Evolutionary conservation across 1,140 invertebrate genomes (phyloP), one percentile per base, ranked within the genome.

Genomic region (Diorhabda carinulata): DNA sequence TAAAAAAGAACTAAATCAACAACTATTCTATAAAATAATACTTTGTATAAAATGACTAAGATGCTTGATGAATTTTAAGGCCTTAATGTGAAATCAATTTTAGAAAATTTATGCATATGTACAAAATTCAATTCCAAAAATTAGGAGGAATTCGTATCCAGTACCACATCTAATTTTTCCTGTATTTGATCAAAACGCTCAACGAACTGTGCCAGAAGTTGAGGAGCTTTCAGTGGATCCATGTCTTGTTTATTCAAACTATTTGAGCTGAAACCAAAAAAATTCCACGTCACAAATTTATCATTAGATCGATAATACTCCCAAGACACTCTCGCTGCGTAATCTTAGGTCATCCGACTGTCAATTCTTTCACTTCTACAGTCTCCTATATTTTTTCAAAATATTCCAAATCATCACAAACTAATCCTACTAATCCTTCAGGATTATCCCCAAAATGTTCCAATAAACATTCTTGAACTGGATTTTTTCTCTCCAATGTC

Each of bases 151-250:
- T 67, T 45, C 3, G 73, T 40, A 25, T 78, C 73, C 10, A 76
- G 47, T 5, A 71, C 63, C 43, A 71, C 61, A 5, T 72, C 76
- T 40, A 79, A 69, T 40, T 70, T 74, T 57, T 79, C 76, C 70
- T 79, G 78, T 25, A 80, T 79, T 63, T 76, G 72, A 61, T 79
- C 73, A 60, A 79, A 77, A 65, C 78, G 61, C 60, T 79, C 76
- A n/a, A 75, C 67, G 41, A 77, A 77, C 57, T 79, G 73, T 5
- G 73, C 71, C 43, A 79, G 59, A 2, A 79, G 63, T n/a, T 69
- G 67, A 3, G 76, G 76, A 3, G 74, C 72, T 47, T 64, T 70
- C 10, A 77, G 56, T 9, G 74, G 69, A n/a, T 25, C 68, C 43
- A 69, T 57, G 43, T 68, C 67, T 42, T 70, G 60, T 25, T 44